Percentiles rank a stretch among this genome's conserved stretches.
phyloP scores from a whole-genome alignment of 2,797 vertebrate species.

The Brachyalestes nurse region DNA sequence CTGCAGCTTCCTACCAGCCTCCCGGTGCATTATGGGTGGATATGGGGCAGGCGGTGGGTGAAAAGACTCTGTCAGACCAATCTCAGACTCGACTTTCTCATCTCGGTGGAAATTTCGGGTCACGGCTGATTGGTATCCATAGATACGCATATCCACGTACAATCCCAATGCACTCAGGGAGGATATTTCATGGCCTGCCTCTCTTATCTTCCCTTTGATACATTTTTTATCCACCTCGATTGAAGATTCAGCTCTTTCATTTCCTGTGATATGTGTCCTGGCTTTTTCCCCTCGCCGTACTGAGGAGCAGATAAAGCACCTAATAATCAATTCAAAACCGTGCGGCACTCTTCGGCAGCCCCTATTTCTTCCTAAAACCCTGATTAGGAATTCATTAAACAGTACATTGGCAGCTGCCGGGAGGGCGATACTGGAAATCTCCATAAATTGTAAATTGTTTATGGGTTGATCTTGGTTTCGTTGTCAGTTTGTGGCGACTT shows the following conservation, averaged over 20 bases:
- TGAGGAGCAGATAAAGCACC: slow-evolving; percentile 58
- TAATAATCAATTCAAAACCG: slow-evolving; percentile 64
- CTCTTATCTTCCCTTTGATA: slow-evolving; percentile 66
- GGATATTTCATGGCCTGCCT: slow-evolving; percentile 66
- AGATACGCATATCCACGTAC: slow-evolving; percentile 65
- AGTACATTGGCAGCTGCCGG: slow-evolving; percentile 46
- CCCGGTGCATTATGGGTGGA: slow-evolving; percentile 65
- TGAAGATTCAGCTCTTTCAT: slow-evolving; percentile 67
- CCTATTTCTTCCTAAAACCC: slow-evolving; percentile 56
- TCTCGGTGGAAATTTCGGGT: slow-evolving; percentile 59
- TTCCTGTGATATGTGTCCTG: slow-evolving; percentile 64
- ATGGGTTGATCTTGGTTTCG: slow-evolving; percentile 47
- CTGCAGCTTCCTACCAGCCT: slow-evolving; percentile 78
- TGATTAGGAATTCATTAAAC: slow-evolving; percentile 63
- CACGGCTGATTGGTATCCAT: slow-evolving; percentile 64
- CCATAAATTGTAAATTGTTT: slow-evolving; percentile 55
- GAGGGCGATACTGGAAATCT: slow-evolving; percentile 36
- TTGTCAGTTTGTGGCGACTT: slow-evolving; percentile 22
- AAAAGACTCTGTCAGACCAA: slow-evolving; percentile 40
- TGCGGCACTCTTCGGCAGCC: slow-evolving; percentile 46
- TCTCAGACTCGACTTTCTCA: slow-evolving; percentile 59
- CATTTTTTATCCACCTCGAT: slow-evolving; percentile 66
- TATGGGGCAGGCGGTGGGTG: slow-evolving; percentile 28
- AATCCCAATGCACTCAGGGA: slow-evolving; percentile 62
- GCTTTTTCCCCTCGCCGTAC: slow-evolving; percentile 54